Conservation (phyloP, 1,140 invertebrate genomes). For the Episyrphus balteatus region DNA sequence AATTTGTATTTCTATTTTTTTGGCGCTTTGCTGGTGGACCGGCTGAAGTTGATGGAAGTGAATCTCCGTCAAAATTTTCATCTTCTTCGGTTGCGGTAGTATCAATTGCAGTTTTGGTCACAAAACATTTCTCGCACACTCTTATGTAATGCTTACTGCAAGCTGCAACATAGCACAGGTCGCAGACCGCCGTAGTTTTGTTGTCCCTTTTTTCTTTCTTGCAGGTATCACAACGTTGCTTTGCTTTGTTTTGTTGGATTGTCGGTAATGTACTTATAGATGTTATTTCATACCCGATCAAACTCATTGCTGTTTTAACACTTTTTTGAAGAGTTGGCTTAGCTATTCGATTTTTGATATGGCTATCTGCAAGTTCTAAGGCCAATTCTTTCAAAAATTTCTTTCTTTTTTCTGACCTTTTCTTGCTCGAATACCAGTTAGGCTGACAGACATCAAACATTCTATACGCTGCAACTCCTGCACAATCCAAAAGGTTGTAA, state of each 20-base stretch:
- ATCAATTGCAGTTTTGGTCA: not conserved
- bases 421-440: not conserved
- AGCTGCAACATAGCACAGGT: not conserved
- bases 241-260: not conserved
- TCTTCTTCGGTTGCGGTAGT: not conserved
- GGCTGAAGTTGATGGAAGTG: not conserved
- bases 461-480: not conserved
- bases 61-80: not conserved
- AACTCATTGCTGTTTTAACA: not conserved
- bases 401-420: not conserved
- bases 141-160: not conserved
- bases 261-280: not conserved
- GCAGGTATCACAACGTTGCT: not conserved
- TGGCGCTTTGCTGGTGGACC: not conserved
- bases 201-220: not conserved
- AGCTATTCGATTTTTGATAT: not conserved
- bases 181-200: not conserved
- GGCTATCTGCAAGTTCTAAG: not conserved
- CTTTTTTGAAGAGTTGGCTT: not conserved
- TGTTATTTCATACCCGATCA: not conserved
- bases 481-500: constrained; percentile 8
- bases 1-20: no score
- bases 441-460: not conserved
- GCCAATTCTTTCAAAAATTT: not conserved
- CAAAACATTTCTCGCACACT: not conserved